phyloP scores from a whole-genome alignment of 2,888 invertebrate species.

The Agriopis leucophaearia region DNA sequence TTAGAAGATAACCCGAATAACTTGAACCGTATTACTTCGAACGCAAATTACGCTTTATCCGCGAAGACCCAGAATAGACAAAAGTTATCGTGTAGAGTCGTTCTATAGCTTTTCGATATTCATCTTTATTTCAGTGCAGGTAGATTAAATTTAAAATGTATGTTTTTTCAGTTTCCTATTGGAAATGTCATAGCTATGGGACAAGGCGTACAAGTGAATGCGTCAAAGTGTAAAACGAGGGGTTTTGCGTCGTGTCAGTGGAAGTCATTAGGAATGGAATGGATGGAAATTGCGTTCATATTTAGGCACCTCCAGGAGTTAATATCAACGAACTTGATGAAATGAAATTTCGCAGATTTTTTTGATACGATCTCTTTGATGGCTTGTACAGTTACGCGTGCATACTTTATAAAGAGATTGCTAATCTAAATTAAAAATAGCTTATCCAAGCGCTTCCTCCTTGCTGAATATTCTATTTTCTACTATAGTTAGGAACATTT shows the following conservation, averaged over 20 bases:
- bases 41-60: slow-evolving; percentile 75
- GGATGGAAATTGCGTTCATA: slow-evolving; percentile 85
- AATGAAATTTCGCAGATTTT: slow-evolving; percentile 73
- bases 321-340: slow-evolving; percentile 77
- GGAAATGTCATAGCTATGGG: slow-evolving; percentile 82
- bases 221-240: slow-evolving; percentile 87
- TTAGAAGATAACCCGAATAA: slow-evolving; percentile 49
- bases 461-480: not conserved
- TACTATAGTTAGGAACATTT: not conserved
- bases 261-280: slow-evolving; percentile 86
- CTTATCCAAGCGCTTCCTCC: not conserved
- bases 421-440: not conserved
- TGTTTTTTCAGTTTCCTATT: slow-evolving; percentile 67
- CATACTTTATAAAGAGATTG: slow-evolving; percentile 2
- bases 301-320: slow-evolving; percentile 79
- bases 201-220: slow-evolving; percentile 82
- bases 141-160: slow-evolving; percentile 55
- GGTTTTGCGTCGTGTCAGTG: slow-evolving; percentile 84
- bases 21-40: slow-evolving; percentile 63
- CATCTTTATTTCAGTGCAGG: slow-evolving; percentile 62
- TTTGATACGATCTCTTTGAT: slow-evolving; percentile 44
- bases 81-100: slow-evolving; percentile 70
- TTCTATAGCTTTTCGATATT: slow-evolving; percentile 58
- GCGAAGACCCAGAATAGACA: slow-evolving; percentile 82
- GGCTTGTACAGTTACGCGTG: slow-evolving; percentile 29